A percentile compares a stretch with the other conserved stretches of the same genome.
Evolutionary conservation across 1,140 invertebrate species (phyloP).

Genomic region (Gerris buenoi): DNA sequence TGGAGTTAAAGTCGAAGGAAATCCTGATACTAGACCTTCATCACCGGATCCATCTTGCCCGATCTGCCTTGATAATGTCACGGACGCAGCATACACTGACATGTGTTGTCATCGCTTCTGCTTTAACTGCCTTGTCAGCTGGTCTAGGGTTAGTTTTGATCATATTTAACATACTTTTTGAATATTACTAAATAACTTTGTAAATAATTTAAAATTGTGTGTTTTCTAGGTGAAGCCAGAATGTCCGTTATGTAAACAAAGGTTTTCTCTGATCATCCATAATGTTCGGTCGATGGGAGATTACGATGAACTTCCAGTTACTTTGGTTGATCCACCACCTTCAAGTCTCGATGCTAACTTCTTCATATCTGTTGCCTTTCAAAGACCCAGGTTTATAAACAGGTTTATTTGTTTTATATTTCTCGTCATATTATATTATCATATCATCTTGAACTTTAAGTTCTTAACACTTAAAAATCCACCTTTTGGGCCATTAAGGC

Average conservation of each 20-base stretch:
- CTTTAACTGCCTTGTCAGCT: neutral
- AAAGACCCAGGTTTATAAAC: neutral
- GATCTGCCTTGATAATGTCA: neutral
- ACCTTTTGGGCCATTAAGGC: too few species aligned
- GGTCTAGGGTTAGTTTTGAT: neutral
- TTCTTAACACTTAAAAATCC: too few species aligned
- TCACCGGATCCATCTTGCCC: neutral
- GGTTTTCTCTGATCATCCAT: slow-evolving; percentile 79
- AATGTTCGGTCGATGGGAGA: slow-evolving; percentile 74
- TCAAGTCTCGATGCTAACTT: neutral
- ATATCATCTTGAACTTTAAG: too few species aligned
- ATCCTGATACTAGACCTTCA: neutral
- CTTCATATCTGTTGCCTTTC: neutral
- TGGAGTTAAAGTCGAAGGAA: neutral
- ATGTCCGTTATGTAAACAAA: slow-evolving; percentile 85
- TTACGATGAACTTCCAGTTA: slow-evolving; percentile 69
- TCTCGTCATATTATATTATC: too few species aligned
- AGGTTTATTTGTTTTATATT: too few species aligned
- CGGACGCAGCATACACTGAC: neutral
- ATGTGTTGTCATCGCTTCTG: neutral
- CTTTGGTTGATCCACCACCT: neutral
- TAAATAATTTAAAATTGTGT: neutral
- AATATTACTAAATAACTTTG: too few species aligned
- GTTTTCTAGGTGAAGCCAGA: slow-evolving; percentile 58
- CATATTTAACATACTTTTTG: too few species aligned